Evolutionary conservation across 2,113 vertebrate species (phyloP), one percentile per base, ranked within the genome.

Genomic region (Australoheros scitulus): DNA sequence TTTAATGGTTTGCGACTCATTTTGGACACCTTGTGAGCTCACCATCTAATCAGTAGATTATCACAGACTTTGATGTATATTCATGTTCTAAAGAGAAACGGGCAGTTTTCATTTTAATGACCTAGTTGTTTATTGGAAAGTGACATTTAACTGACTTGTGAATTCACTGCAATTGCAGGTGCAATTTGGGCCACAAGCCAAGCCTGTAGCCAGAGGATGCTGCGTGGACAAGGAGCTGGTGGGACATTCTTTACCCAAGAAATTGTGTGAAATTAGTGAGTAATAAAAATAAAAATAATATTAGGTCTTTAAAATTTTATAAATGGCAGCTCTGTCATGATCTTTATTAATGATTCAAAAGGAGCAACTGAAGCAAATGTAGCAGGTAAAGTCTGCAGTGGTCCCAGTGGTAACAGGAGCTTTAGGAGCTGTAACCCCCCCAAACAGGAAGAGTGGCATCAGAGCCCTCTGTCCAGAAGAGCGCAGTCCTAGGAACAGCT

Each of bases 81-180:
- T 68, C 38, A 47, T 47, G 14, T 47, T 68, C 38, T 14, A 68
- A 68, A 26, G 38, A 65, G 63, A 47, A 68, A 26, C 2, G 3
- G 0, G 38, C 22, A 47, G 63, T 68, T 68, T 43, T 68, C 2
- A 52, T 52, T 52, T 20, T 7, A 20, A 18, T 52, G 17, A 52
- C 50, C 50, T 52, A 52, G 50, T 47, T 68, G 17, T n/a, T 68
- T 18, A 68, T 36, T 36, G 60, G 60, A 61, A 61, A 36, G 60
- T 61, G 17, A 61, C 60, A 61, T 61, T 61, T 61, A 11, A 34
- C 9, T 17, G 0, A 34, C 7, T 68, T 47, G 38, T 14, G 24
- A 68, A 43, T 68, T 47, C 22, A 26, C 8, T 22, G 43, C 38
- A 68, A 47, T 26, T 26, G 63, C 63, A 65, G 38, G 38, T 43